phyloP scores from a whole-genome alignment of 23 tunicate species.

The Phallusia fumigata region DNA sequence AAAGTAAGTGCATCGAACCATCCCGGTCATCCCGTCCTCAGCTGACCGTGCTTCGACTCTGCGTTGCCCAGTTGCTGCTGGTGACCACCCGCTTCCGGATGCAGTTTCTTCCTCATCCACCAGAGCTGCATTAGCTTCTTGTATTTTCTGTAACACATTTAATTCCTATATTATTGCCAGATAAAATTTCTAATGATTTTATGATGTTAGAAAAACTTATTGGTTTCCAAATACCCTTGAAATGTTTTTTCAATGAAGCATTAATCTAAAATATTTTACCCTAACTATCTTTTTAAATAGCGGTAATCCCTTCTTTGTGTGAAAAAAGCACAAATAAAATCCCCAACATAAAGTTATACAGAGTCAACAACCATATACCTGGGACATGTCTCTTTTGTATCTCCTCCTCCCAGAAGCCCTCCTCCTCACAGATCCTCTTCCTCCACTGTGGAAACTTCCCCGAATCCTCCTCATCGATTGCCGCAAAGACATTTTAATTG shows the following conservation, averaged over 20 bases:
- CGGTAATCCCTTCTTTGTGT: too few species aligned
- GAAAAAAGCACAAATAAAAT: too few species aligned
- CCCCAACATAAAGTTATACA: too few species aligned
- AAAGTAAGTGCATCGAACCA: constrained; percentile 90
- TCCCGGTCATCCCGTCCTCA: constrained; percentile 93
- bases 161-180: too few species aligned
- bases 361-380: constrained; percentile 20
- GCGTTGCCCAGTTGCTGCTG: constrained; percentile 81
- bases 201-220: too few species aligned
- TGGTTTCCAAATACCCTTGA: too few species aligned
- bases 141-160: constrained; percentile 54
- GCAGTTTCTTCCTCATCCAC: constrained; percentile 91
- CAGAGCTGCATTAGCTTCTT: constrained; percentile 80
- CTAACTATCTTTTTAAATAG: too few species aligned
- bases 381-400: constrained; percentile 68
- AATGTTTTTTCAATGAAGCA: background rate
- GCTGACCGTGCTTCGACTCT: constrained; percentile 76
- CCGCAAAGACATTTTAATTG: constrained; percentile 94
- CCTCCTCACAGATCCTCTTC: constrained; percentile 38
- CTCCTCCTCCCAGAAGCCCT: constrained; percentile 50
- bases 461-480: constrained; percentile 95
- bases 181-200: too few species aligned
- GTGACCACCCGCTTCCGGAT: constrained; percentile 86
- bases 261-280: too few species aligned
- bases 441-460: constrained; percentile 68